A percentile compares a stretch with the other conserved stretches of the same genome.
phyloP scores from a whole-genome alignment of 1,140 invertebrate species.

The Sitobion miscanthi region DNA sequence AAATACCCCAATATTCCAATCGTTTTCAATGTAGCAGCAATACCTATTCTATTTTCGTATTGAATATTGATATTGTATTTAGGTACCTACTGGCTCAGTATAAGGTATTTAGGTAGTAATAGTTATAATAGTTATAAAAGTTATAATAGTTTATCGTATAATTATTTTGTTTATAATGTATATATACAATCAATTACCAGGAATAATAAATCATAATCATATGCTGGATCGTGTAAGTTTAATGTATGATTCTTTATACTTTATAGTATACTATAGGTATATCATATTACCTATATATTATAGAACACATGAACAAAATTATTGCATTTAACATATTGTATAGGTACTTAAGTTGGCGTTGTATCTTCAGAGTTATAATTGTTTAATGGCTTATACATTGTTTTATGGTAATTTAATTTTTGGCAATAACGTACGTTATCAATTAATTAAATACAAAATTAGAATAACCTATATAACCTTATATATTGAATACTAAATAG shows the following conservation, averaged over 20 bases:
- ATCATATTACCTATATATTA: too few relatives aligned
- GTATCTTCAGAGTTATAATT: background rate
- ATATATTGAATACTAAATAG: background rate
- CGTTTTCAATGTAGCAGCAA: background rate
- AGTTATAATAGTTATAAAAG: too few relatives aligned
- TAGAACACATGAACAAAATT: background rate
- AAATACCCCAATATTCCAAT: background rate
- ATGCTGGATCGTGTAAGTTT: background rate
- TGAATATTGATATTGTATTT: too few relatives aligned
- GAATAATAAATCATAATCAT: background rate
- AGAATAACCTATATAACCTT: background rate
- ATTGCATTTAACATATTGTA: background rate
- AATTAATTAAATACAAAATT: conserved; percentile 10
- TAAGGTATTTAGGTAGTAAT: too few relatives aligned
- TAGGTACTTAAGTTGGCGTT: background rate
- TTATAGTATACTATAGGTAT: background rate
- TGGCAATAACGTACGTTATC: background rate
- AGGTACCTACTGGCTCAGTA: too few relatives aligned
- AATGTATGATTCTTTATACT: background rate
- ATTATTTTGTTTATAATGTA: too few relatives aligned
- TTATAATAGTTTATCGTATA: too few relatives aligned
- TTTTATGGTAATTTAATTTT: background rate
- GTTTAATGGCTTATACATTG: background rate
- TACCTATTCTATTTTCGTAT: too few relatives aligned
- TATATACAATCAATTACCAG: background rate